Evolutionary conservation across 2,113 vertebrate genomes (phyloP).

Genomic region (Mus pahari): DNA sequence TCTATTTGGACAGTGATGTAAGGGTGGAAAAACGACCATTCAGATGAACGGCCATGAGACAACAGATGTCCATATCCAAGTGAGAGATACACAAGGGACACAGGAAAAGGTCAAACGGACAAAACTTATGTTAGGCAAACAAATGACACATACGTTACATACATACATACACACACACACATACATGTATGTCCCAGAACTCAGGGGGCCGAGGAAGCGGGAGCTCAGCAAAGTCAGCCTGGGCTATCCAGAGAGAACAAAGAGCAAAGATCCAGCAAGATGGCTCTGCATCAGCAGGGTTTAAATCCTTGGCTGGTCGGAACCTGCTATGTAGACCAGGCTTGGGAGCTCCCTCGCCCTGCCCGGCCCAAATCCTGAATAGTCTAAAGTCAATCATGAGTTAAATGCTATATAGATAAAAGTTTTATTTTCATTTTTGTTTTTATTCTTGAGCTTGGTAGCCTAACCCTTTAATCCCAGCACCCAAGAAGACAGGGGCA

Average conservation of each 20-base stretch:
- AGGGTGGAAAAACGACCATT: neutral
- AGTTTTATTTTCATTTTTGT: neutral
- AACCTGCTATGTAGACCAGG: neutral
- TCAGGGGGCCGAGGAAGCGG: neutral
- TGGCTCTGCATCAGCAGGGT: neutral
- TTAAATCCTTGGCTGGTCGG: neutral
- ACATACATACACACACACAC: neutral
- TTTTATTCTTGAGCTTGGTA: neutral
- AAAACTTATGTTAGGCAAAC: neutral
- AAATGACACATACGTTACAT: neutral
- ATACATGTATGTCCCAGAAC: too few species aligned
- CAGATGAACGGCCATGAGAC: neutral
- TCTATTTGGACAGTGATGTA: neutral
- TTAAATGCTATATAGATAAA: constrained; percentile 3
- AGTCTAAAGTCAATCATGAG: constrained; percentile 1
- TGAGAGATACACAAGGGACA: neutral
- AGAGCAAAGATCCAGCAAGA: neutral
- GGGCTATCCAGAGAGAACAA: neutral
- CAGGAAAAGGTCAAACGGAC: neutral
- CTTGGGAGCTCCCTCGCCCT: neutral
- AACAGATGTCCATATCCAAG: neutral
- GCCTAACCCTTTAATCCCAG: neutral
- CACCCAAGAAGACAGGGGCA: neutral
- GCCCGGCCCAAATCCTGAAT: neutral
- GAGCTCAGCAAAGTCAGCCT: neutral